A percentile compares a stretch with the other conserved stretches of the same genome.
Evolutionary conservation across 2,888 invertebrate genomes (phyloP).

Genomic region (Limnephilus rhombicus): DNA sequence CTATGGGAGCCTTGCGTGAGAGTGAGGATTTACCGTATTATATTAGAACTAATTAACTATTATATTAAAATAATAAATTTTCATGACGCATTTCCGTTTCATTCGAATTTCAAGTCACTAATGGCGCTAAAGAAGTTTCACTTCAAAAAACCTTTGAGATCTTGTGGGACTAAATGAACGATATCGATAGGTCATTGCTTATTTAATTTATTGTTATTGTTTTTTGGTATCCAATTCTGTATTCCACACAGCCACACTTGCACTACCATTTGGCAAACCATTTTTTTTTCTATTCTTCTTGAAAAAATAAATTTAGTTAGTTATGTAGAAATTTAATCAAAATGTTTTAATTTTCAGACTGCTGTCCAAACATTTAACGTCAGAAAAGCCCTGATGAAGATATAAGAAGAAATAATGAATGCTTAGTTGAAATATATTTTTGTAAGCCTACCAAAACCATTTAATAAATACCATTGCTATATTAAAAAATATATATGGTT

Average conservation of each 20-base stretch:
- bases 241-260: not conserved
- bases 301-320: not conserved
- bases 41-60: no score
- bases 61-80: no score
- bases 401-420: not conserved
- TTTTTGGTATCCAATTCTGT: not conserved
- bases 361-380: conserved; percentile 71
- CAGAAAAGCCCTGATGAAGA: conserved; percentile 70
- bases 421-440: not conserved
- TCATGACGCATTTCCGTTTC: no score
- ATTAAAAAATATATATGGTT: not conserved
- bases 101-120: no score
- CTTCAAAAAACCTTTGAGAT: not conserved
- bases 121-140: no score
- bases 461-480: not conserved
- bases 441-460: not conserved
- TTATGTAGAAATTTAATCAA: not conserved
- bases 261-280: not conserved
- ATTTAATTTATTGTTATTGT: no score
- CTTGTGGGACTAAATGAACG: not conserved
- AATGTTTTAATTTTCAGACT: conserved; percentile 69
- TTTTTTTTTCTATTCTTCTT: not conserved
- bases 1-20: no score
- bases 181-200: no score
- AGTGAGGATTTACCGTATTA: no score